phyloP scores from a whole-genome alignment of 2,113 vertebrate species.

The Chaetura pelagica region DNA sequence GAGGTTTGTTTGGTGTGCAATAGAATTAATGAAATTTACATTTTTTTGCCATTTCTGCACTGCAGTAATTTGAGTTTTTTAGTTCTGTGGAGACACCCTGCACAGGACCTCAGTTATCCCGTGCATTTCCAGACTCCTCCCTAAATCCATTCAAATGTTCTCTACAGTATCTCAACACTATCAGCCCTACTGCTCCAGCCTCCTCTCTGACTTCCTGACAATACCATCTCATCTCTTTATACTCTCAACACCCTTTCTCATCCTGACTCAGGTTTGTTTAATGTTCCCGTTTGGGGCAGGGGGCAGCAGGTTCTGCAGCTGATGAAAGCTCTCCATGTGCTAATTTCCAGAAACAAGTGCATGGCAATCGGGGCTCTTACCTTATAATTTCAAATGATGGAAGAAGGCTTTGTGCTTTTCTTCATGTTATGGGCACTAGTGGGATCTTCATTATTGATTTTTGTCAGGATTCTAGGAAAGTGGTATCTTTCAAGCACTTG shows the following conservation, averaged over 20 bases:
- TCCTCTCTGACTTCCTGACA: neutral
- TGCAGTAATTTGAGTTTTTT: neutral
- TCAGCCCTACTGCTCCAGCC: neutral
- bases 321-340: neutral
- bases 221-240: neutral
- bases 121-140: neutral
- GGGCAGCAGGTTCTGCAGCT: neutral
- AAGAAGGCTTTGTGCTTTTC: neutral
- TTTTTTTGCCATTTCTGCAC: neutral
- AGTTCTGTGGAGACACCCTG: neutral
- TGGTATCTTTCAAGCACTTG: neutral
- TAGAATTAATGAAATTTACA: neutral
- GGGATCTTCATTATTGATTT: neutral
- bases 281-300: neutral
- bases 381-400: neutral
- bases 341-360: conserved; percentile 10
- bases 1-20: accelerated
- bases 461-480: neutral
- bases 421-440: neutral
- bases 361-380: neutral
- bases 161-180: neutral
- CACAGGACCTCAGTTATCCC: neutral
- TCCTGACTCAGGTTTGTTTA: neutral
- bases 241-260: neutral
- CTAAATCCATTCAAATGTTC: neutral